These are phyloP conservation scores for Orchesella flavescens DNA, from an alignment of 2,888 invertebrate genomes.

Conservation along the genomic window DNA sequence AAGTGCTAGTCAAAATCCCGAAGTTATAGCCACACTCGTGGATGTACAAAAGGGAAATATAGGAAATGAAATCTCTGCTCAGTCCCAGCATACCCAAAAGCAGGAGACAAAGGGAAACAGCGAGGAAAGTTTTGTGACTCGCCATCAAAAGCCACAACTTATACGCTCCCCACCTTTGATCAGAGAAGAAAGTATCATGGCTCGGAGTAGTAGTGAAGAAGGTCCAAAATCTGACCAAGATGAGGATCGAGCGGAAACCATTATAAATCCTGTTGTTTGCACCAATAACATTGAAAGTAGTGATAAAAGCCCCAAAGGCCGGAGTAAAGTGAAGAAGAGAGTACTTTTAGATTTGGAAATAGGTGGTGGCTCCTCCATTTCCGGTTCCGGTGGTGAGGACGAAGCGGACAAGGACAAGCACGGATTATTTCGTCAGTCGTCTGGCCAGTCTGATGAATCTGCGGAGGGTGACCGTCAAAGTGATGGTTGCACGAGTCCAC, in stretches of 20 bases:
- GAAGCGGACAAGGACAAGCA: conserved; percentile 63
- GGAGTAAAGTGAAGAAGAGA: conserved; percentile 36
- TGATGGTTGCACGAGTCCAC: conserved; percentile 61
- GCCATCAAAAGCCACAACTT: conserved; percentile 41
- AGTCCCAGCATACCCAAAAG: no score
- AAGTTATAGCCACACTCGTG: background rate
- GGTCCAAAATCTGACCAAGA: conserved; percentile 54
- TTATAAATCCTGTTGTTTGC: conserved; percentile 1
- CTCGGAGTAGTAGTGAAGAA: conserved; percentile 64
- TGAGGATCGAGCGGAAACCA: conserved; percentile 21
- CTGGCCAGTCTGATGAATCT: conserved; percentile 71
- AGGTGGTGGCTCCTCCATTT: conserved; percentile 54
- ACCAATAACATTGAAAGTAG: conserved; percentile 16
- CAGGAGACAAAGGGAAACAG: no score
- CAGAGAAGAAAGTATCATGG: conserved; percentile 53
- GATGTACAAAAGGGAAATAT: conserved; percentile 8
- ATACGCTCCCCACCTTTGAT: conserved; percentile 52
- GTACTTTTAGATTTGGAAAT: conserved; percentile 57
- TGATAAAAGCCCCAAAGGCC: conserved; percentile 8
- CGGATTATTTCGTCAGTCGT: conserved; percentile 67
- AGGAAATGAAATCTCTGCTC: no score
- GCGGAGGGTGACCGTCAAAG: conserved; percentile 62
- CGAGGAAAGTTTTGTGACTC: background rate
- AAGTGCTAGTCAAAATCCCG: background rate
- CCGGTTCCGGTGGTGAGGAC: conserved; percentile 59